Evolutionary conservation across 2,888 invertebrate genomes (phyloP), one percentile per base, ranked within the genome.

Genomic region (Monoplex corrugatus): DNA sequence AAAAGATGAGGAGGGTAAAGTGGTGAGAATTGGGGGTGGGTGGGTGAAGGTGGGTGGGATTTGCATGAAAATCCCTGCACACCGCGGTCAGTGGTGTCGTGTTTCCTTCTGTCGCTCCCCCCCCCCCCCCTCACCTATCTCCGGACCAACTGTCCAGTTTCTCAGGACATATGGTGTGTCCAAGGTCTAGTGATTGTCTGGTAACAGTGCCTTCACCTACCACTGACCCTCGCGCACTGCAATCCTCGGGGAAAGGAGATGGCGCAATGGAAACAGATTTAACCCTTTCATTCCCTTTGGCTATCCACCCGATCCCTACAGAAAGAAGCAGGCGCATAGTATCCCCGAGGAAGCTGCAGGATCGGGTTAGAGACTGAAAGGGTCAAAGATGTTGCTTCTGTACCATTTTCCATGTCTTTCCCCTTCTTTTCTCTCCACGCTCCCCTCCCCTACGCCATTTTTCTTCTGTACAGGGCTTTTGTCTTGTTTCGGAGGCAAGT

Each of bases 141-240:
- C n/a, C n/a, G 16, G n/a, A 5, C 38, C 72, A 32, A 35, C 38
- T 57, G 19, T 72, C 68, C 32, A 13, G 40, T 38, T 35, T 50
- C 23, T 44, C 75, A 23, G 75, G 87, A 87, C 87, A 87, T 87
- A 87, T 87, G 87, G 87, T 35, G 32, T 23, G 32, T 13, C 45
- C 35, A 45, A 44, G 87, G 87, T 35, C 40, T 35, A 40, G 75
- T n/a, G 78, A 45, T 78, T 72, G 75, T 72, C 43, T 87, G 87
- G 87, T 45, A 40, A 45, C n/a, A n/a, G n/a, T 75, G 50, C 63
- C 45, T 45, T 87, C 87, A 87, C 87, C 87, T 87, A 72, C 35
- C 78, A 6, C 78, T 87, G 87, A 87, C 87, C 87, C 87, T 23
- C n/a, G n/a, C n/a, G n/a, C 32, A 13, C 45, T 45, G 45, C 83